Conservation (phyloP, 1,140 invertebrate genomes). For the Pseudomyrmex flavicornis region DNA sequence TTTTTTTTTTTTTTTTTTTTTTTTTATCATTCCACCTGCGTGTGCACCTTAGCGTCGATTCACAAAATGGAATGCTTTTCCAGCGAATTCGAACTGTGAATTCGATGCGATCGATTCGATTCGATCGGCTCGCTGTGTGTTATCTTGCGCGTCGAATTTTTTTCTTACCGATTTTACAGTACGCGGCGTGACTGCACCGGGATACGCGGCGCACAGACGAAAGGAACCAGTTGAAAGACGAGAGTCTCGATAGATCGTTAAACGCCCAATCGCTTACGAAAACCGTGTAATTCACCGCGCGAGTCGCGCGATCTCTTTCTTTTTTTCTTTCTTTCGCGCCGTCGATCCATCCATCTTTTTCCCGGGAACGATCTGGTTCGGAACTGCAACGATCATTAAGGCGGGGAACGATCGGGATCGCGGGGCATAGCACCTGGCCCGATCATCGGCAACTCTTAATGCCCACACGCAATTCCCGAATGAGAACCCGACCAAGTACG, state of each 20-base stretch:
- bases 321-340: constrained; percentile 4
- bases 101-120: constrained; percentile 15
- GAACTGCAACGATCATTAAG: constrained; percentile 69
- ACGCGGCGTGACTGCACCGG: constrained; percentile 17
- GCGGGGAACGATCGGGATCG: constrained; percentile 71
- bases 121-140: constrained; percentile 43
- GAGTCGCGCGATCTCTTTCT: constrained; percentile 25
- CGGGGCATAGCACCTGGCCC: constrained; percentile 67
- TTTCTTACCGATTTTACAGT: constrained; percentile 1
- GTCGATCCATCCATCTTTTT: constrained; percentile 1
- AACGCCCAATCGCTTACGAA: constrained; percentile 63
- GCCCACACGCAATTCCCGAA: constrained; percentile 69
- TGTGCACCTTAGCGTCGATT: not conserved
- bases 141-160: constrained; percentile 20
- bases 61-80: not conserved
- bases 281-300: constrained; percentile 65
- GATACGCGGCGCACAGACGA: constrained; percentile 1
- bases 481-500: constrained; percentile 56
- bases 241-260: constrained; percentile 61
- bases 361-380: constrained; percentile 39
- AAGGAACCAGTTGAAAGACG: not conserved
- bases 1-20: too few relatives aligned
- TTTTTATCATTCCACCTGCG: constrained; percentile 39
- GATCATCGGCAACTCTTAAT: constrained; percentile 69
- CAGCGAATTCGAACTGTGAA: constrained; percentile 16